Percentiles rank a stretch among this genome's conserved stretches.
These are phyloP conservation scores for Sprattus sprattus DNA, from an alignment of 2,113 vertebrate genomes.

Conservation along the genomic window DNA sequence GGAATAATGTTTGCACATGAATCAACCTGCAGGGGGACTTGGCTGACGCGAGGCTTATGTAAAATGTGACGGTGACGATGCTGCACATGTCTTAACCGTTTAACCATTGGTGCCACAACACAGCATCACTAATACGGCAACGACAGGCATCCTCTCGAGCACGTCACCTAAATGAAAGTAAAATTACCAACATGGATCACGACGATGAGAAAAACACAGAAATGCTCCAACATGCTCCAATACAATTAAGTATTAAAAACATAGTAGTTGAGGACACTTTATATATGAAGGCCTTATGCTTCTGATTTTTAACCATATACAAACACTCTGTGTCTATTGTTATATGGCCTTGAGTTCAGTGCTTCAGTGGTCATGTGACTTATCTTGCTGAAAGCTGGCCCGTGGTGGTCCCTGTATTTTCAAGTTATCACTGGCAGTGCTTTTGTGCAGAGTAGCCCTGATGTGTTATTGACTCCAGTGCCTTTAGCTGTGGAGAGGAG, in stretches of 20 bases:
- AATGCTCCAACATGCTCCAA: background rate
- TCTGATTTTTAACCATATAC: background rate
- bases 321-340: background rate
- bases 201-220: background rate
- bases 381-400: conserved; percentile 20
- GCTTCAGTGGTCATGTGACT: conserved; percentile 23
- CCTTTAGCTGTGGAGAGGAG: conserved; percentile 48
- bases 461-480: conserved; percentile 59
- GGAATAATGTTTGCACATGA: conserved; percentile 45
- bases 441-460: conserved; percentile 54
- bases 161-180: background rate
- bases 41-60: conserved; percentile 18
- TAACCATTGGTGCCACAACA: background rate
- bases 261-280: background rate
- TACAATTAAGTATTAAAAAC: background rate
- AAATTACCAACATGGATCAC: background rate
- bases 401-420: background rate
- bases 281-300: background rate
- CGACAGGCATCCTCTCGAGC: background rate
- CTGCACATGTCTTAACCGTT: conserved; percentile 24
- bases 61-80: conserved; percentile 34
- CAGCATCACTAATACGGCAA: background rate
- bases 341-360: background rate
- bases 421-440: conserved; percentile 39
- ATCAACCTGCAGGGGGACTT: conserved; percentile 31